Conservation (phyloP, 2,113 vertebrate genomes). For the Vulpes ferrilata region DNA sequence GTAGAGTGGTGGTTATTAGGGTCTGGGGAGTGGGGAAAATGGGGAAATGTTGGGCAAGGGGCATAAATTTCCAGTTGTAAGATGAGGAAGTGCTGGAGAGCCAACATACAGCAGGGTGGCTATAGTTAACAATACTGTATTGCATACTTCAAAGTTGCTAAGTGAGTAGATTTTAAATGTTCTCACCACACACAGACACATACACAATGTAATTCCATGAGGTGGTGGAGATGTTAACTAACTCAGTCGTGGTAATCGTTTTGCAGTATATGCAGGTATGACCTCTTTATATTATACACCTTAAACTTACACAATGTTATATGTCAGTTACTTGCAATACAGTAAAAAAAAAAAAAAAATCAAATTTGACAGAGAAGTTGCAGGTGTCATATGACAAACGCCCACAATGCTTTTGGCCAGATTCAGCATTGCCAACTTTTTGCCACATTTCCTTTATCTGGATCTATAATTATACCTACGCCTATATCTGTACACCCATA, state of each 20-base stretch:
- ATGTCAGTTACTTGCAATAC: neutral
- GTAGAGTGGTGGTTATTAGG: neutral
- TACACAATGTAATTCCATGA: neutral
- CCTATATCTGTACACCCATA: neutral
- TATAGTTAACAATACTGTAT: fast-evolving
- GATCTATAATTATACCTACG: neutral
- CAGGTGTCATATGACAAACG: neutral
- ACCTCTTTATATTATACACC: fast-evolving
- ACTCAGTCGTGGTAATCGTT: neutral
- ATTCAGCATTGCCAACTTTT: neutral
- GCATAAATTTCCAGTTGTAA: neutral
- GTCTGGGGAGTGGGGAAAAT: neutral
- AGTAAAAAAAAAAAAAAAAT: neutral
- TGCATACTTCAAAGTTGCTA: neutral
- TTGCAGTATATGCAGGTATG: neutral
- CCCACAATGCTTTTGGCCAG: too few species aligned
- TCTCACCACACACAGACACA: neutral
- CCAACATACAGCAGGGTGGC: fast-evolving
- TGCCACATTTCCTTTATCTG: neutral
- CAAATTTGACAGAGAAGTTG: neutral
- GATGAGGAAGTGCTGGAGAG: neutral
- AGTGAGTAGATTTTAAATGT: neutral
- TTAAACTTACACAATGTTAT: neutral
- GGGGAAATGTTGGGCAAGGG: neutral
- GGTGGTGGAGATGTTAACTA: neutral